Evolutionary conservation across 2,888 invertebrate genomes (phyloP).

Genomic region (Trisateles emortualis): DNA sequence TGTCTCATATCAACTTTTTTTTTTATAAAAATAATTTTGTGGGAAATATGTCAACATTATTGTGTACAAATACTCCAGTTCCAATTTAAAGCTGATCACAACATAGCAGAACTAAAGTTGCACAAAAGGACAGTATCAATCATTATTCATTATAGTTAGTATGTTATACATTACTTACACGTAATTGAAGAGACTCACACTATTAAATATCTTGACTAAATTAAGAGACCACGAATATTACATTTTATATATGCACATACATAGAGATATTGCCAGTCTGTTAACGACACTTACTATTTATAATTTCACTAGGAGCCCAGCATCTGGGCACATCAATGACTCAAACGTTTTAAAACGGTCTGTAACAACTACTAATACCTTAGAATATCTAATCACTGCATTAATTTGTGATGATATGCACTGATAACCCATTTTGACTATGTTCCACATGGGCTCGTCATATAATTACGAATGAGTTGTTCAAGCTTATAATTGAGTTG

Average conservation of each 20-base stretch:
- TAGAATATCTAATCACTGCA: slow-evolving; percentile 86
- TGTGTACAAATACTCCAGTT: slow-evolving; percentile 83
- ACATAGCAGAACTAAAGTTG: slow-evolving; percentile 84
- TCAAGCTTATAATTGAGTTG: slow-evolving; percentile 70
- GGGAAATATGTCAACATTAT: slow-evolving; percentile 76
- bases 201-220: slow-evolving; percentile 87
- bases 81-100: slow-evolving; percentile 84
- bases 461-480: slow-evolving; percentile 69
- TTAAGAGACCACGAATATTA: slow-evolving; percentile 85
- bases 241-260: slow-evolving; percentile 83
- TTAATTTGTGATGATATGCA: slow-evolving; percentile 87
- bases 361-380: slow-evolving; percentile 86
- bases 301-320: slow-evolving; percentile 85
- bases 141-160: slow-evolving; percentile 75
- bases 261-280: slow-evolving; percentile 87
- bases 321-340: slow-evolving; percentile 83
- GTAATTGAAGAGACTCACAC: slow-evolving; percentile 84
- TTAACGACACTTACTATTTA: slow-evolving; percentile 83
- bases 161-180: slow-evolving; percentile 80
- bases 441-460: slow-evolving; percentile 70
- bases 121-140: slow-evolving; percentile 82
- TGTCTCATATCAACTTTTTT: slow-evolving; percentile 82
- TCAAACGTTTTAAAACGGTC: slow-evolving; percentile 82
- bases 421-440: slow-evolving; percentile 82
- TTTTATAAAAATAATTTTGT: slow-evolving; percentile 84